Base-by-base conservation (phyloP, 64 coral and sea anemone species). In the Exaiptasia diaphana region DNA sequence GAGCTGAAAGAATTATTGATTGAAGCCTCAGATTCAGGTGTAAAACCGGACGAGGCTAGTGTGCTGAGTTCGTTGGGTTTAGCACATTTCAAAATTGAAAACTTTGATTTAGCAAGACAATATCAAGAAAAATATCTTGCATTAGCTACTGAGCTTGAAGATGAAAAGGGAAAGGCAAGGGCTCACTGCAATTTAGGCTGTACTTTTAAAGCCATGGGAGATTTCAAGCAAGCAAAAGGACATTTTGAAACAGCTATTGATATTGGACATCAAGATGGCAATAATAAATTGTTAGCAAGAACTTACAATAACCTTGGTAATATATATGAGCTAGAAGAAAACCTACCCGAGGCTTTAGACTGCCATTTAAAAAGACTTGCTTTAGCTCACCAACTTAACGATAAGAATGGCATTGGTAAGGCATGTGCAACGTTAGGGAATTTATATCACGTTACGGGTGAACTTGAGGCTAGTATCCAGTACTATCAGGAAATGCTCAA, bases 221-320 rank as follows among this genome's bases (percentile, higher is more conserved):
- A 99, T 50, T 84, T 92, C 15, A 4, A 46, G 5, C 81, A 41
- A 53, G 95, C 95, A 8, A 87, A 76, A 75, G 80, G 85, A 34
- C 46, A 83, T 65, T 74, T 99, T 27, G 81, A 85, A 33, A 43
- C 65, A 42, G 95, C 95, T 3, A 61, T 92, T 26, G 71, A 68
- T 5, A 92, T 99, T 27, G 81, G 84, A n/a, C 76, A 93, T 6
- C 85, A 99, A 53, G 73, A 82, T 46, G 77, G 59, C 0, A 72
- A 99, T 28, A 93, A 77, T 6, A 65, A 75, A 20, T 84, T 80
- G 13, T 34, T 92, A 5, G 95, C 85, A 62, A 88, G 70, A 28
- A 85, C 91, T 6, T 92, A 88, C 23, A 99, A 99, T 23, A 99
- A 99, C 62, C 90, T 99, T 79, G 95, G 78, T 10, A 99, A 99